These are phyloP conservation scores for Agriopis marginaria DNA, from an alignment of 2,888 invertebrate genomes.

Conservation along the genomic window DNA sequence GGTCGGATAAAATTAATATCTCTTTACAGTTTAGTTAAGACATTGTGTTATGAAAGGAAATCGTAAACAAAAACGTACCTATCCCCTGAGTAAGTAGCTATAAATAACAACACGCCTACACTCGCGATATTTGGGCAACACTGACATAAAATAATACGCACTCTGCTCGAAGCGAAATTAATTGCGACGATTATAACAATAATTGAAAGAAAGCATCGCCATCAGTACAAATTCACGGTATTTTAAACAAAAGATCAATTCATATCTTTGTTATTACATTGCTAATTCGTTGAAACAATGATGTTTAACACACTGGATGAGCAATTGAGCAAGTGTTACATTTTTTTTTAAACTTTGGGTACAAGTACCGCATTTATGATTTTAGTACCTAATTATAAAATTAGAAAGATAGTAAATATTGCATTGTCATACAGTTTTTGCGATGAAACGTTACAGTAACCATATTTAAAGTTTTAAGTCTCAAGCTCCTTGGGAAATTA, in stretches of 20 bases:
- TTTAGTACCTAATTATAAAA: no score
- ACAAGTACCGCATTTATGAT: no score
- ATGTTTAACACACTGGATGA: constrained; percentile 1
- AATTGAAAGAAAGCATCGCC: constrained; percentile 2
- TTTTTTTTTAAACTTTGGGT: background rate
- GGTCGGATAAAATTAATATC: background rate
- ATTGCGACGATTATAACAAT: constrained; percentile 24
- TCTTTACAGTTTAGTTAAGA: constrained; percentile 2
- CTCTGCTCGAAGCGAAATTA: constrained; percentile 20
- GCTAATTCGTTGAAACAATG: background rate
- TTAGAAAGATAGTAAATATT: no score
- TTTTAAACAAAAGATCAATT: constrained; percentile 18
- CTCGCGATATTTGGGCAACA: constrained; percentile 8
- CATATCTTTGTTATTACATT: constrained; percentile 10
- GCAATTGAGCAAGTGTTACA: background rate
- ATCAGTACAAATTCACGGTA: background rate
- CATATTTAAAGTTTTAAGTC: no score
- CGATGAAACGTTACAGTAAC: no score
- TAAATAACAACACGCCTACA: constrained; percentile 24
- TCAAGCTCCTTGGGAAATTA: no score
- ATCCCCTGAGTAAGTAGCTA: constrained; percentile 16
- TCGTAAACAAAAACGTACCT: constrained; percentile 22
- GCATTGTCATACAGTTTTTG: no score
- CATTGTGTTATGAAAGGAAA: constrained; percentile 16
- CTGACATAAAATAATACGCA: constrained; percentile 34